phyloP scores from a whole-genome alignment of 2,888 invertebrate species.

The Geophilus truncorum region DNA sequence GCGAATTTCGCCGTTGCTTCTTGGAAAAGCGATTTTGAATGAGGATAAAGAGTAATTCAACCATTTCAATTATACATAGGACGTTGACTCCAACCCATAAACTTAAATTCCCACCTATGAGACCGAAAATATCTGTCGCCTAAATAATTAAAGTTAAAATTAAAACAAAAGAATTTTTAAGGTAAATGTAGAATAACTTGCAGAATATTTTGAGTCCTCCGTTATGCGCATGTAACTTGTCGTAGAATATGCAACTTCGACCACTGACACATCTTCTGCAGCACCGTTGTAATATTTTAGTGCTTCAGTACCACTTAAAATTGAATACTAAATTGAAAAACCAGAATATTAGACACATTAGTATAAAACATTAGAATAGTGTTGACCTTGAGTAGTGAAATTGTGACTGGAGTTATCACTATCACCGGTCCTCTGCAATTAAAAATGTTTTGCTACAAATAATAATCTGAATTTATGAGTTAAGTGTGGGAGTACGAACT shows the following conservation, averaged over 20 bases:
- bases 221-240: not conserved
- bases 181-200: not conserved
- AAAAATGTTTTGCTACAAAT: not conserved
- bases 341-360: not conserved
- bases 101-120: conserved; percentile 29
- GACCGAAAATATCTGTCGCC: conserved; percentile 28
- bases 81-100: conserved; percentile 31
- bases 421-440: not conserved
- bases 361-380: not conserved
- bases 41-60: not conserved
- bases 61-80: conserved; percentile 21
- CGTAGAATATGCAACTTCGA: not conserved
- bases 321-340: not conserved
- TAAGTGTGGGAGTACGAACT: no score
- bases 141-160: not conserved
- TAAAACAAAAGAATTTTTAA: not conserved
- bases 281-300: no score
- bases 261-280: not conserved
- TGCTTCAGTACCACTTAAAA: no score
- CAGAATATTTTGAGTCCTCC: conserved; percentile 1
- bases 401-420: not conserved
- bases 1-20: not conserved
- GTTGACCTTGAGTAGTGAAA: not conserved
- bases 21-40: not conserved
- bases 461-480: no score